Conservation (phyloP, 1,140 invertebrate genomes). For the Littorina saxatilis region DNA sequence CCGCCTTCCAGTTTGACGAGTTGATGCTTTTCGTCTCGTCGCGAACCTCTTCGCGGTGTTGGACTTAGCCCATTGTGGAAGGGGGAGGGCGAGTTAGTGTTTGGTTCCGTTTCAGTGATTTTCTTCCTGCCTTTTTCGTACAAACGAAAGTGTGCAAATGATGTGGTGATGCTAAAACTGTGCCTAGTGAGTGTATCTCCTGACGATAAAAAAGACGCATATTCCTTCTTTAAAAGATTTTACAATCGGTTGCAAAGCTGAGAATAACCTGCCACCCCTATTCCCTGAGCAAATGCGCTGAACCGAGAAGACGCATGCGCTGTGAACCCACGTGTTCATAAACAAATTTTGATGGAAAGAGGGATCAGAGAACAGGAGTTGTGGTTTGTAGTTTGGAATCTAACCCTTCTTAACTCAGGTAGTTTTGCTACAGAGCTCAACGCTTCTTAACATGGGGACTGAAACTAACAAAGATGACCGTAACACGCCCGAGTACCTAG, state of each 20-base stretch:
- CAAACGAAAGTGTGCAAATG: neutral
- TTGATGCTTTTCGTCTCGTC: neutral
- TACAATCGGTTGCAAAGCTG: neutral
- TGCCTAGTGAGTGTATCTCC: neutral
- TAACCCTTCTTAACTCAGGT: constrained; percentile 70
- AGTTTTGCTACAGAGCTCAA: constrained; percentile 62
- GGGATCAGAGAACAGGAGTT: constrained; percentile 58
- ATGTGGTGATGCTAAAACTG: neutral
- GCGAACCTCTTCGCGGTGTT: constrained; percentile 4
- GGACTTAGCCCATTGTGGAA: neutral
- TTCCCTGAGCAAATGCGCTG: constrained; percentile 48
- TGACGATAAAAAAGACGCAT: neutral
- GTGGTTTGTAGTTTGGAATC: constrained; percentile 70
- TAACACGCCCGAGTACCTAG: constrained; percentile 93
- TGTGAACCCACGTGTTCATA: constrained; percentile 73
- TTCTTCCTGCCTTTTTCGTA: neutral
- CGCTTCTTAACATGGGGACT: constrained; percentile 73
- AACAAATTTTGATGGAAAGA: constrained; percentile 71
- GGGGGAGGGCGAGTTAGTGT: neutral
- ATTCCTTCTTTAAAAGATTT: neutral
- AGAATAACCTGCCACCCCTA: constrained; percentile 38
- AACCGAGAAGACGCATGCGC: constrained; percentile 68
- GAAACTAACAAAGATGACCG: constrained; percentile 74
- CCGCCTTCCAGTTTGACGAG: too few relatives aligned
- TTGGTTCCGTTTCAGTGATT: constrained; percentile 15